These are phyloP conservation scores for Caenorhabditis brenneri DNA, from an alignment of 1,140 invertebrate species.

Conservation along the genomic window DNA sequence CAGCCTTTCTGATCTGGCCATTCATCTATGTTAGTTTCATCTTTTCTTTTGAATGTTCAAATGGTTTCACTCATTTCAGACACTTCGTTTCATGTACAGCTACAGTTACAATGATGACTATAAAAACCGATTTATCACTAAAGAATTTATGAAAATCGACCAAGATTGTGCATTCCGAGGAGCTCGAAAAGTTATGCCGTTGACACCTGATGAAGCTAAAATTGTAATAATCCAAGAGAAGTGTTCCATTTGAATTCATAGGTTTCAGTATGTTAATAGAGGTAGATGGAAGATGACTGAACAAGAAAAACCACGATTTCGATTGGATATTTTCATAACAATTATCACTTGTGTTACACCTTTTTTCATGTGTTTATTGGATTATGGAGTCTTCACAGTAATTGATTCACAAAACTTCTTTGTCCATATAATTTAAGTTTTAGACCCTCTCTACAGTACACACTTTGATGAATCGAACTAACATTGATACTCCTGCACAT, in stretches of 20 bases:
- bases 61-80: background rate
- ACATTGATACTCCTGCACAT: constrained; percentile 46
- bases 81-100: constrained; percentile 34
- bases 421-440: background rate
- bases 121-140: background rate
- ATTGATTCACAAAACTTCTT: background rate
- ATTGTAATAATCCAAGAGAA: background rate
- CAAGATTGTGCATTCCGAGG: constrained; percentile 39
- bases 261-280: constrained; percentile 43
- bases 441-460: background rate
- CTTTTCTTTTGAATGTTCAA: background rate
- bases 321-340: constrained; percentile 12
- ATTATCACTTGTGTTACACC: constrained; percentile 24
- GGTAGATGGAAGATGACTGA: constrained; percentile 42
- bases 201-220: constrained; percentile 9
- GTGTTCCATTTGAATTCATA: background rate
- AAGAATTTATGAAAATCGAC: constrained; percentile 40
- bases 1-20: background rate
- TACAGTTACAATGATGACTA: constrained; percentile 43
- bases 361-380: constrained; percentile 32
- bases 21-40: background rate
- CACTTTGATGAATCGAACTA: constrained; percentile 37
- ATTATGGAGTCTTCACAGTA: constrained; percentile 31
- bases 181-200: constrained; percentile 35
- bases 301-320: constrained; percentile 5